Evolutionary conservation across 2,113 vertebrate species (phyloP).

Genomic region (Proterorhinus semilunaris): DNA sequence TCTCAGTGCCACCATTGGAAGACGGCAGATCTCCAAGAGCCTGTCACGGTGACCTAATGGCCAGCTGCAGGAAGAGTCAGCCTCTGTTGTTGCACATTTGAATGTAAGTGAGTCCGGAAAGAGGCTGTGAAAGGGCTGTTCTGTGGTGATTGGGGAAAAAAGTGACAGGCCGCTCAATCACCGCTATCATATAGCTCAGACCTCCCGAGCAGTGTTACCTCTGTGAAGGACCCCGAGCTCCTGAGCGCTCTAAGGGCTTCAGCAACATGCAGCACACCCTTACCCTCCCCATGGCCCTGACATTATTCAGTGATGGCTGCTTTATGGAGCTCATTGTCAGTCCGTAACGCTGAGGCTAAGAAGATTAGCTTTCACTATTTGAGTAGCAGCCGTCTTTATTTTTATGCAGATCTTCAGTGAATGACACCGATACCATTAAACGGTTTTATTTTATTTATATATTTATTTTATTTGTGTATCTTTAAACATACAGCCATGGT

Average conservation of each 20-base stretch:
- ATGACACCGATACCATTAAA: no score
- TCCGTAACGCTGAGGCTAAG: conserved; percentile 72
- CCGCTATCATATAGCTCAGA: conserved; percentile 73
- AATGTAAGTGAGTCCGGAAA: conserved; percentile 90
- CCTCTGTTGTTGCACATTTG: conserved; percentile 89
- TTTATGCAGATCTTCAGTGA: not conserved
- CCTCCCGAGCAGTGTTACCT: conserved; percentile 83
- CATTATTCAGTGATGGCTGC: conserved; percentile 71
- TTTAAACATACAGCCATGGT: no score
- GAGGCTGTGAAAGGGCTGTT: conserved; percentile 83
- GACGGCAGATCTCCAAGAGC: conserved; percentile 57
- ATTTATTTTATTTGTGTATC: no score
- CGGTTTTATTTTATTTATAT: no score
- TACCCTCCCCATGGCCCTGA: conserved; percentile 77
- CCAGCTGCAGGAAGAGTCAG: conserved; percentile 85
- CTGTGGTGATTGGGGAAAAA: conserved; percentile 90
- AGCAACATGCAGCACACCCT: conserved; percentile 75
- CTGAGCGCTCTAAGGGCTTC: conserved; percentile 67
- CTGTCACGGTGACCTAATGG: conserved; percentile 87
- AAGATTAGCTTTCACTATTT: conserved; percentile 65
- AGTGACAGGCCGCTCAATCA: conserved; percentile 93
- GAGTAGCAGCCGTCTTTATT: not conserved
- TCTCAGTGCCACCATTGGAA: conserved; percentile 59
- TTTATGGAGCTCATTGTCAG: conserved; percentile 79
- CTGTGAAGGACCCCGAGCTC: conserved; percentile 68